Evolutionary conservation across 2,888 invertebrate species (phyloP).

Genomic region (Glaucopsyche alexis): DNA sequence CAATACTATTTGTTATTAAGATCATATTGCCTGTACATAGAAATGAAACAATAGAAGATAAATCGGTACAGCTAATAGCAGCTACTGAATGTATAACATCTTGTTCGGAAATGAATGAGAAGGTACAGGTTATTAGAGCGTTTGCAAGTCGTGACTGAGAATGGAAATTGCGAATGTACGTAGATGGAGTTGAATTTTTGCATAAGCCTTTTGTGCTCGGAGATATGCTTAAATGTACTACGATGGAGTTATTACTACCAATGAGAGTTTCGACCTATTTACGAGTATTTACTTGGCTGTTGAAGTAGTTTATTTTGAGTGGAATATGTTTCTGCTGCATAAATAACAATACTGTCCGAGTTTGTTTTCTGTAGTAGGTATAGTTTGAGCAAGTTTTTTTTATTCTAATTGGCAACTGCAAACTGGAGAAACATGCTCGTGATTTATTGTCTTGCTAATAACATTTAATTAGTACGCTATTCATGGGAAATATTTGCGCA

Average conservation of each 20-base stretch:
- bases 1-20: slow-evolving; percentile 17
- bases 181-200: slow-evolving; percentile 17
- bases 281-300: background rate
- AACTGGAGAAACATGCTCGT: too few relatives aligned
- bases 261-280: slow-evolving; percentile 7
- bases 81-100: slow-evolving; percentile 41
- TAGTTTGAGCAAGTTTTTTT: too few relatives aligned
- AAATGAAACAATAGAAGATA: slow-evolving; percentile 48
- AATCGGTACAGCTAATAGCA: slow-evolving; percentile 43
- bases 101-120: slow-evolving; percentile 37
- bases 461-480: too few relatives aligned
- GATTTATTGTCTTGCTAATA: too few relatives aligned
- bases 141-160: slow-evolving; percentile 39
- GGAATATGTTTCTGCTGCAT: background rate
- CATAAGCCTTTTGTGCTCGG: slow-evolving; percentile 22
- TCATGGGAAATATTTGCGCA: too few relatives aligned
- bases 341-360: background rate
- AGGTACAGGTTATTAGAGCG: slow-evolving; percentile 36
- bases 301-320: background rate
- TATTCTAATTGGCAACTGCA: too few relatives aligned
- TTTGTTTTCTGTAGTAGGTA: too few relatives aligned
- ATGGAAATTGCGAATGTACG: slow-evolving; percentile 35
- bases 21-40: slow-evolving; percentile 35
- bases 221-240: slow-evolving; percentile 1
- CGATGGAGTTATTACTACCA: slow-evolving; percentile 8